These are phyloP conservation scores for Euphonia xanthogaster DNA, from an alignment of 2,797 vertebrate genomes.

Conservation along the genomic window DNA sequence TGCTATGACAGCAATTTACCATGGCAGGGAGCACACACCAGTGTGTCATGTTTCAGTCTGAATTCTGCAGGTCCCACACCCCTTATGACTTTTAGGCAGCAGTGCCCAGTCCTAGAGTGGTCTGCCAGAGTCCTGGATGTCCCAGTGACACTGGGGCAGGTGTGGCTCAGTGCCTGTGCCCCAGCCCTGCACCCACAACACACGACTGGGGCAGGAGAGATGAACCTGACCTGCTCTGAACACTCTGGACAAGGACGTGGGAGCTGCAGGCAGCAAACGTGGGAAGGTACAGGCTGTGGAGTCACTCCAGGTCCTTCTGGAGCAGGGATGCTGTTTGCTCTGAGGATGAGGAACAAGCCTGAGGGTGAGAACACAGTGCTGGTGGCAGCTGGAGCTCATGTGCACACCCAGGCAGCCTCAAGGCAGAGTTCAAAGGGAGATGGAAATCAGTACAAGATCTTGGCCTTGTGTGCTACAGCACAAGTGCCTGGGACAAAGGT, in stretches of 20 bases:
- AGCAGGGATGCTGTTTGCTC: neutral
- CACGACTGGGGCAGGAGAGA: neutral
- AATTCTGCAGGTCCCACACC: neutral
- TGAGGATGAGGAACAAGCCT: neutral
- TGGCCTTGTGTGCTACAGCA: neutral
- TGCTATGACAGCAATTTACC: neutral
- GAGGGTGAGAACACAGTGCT: neutral
- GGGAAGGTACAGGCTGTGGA: fast-evolving
- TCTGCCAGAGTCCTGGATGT: neutral
- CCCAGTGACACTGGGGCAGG: neutral
- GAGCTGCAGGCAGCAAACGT: neutral
- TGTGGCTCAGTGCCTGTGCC: neutral
- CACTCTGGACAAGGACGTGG: neutral
- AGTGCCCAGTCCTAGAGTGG: neutral
- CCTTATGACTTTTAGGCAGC: neutral
- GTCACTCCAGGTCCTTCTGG: neutral
- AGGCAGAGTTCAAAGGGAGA: neutral
- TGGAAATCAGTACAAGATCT: neutral
- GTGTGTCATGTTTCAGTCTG: neutral
- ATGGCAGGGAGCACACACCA: neutral
- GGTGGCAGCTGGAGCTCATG: neutral
- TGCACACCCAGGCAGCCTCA: neutral
- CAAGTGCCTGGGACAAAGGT: neutral
- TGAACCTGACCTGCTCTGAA: neutral
- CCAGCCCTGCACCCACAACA: fast-evolving